phyloP scores from a whole-genome alignment of 2,797 vertebrate species.

The Columba guinea region DNA sequence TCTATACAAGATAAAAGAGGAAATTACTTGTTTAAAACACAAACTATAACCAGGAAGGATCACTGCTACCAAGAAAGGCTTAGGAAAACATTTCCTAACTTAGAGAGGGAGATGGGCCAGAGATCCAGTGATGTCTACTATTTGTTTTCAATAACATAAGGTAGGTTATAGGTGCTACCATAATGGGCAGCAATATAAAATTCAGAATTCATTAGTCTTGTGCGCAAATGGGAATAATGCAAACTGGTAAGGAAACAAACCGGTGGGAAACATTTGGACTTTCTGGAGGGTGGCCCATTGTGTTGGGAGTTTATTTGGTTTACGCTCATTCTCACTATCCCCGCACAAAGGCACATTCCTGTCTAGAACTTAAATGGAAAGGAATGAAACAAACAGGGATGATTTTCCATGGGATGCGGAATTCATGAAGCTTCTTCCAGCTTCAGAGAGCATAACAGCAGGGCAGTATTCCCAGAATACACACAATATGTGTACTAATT shows the following conservation, averaged over 20 bases:
- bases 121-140: not conserved
- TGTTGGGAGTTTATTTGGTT: not conserved
- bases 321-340: not conserved
- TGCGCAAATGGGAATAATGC: not conserved
- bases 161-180: not conserved
- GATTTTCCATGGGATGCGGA: not conserved
- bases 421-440: not conserved
- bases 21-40: not conserved
- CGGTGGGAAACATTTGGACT: not conserved
- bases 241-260: not conserved
- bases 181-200: not conserved
- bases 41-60: not conserved
- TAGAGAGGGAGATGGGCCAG: not conserved
- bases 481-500: not conserved
- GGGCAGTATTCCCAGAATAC: not conserved
- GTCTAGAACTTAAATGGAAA: not conserved
- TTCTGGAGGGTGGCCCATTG: not conserved
- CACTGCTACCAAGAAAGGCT: not conserved
- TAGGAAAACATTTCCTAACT: not conserved
- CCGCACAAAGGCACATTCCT: not conserved
- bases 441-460: not conserved
- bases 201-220: not conserved
- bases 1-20: not conserved
- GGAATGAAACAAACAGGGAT: not conserved
- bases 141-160: not conserved